A percentile compares a stretch with the other conserved stretches of the same genome.
Evolutionary conservation across 2,797 vertebrate species (phyloP).

Genomic region (Sphenodon punctatus): DNA sequence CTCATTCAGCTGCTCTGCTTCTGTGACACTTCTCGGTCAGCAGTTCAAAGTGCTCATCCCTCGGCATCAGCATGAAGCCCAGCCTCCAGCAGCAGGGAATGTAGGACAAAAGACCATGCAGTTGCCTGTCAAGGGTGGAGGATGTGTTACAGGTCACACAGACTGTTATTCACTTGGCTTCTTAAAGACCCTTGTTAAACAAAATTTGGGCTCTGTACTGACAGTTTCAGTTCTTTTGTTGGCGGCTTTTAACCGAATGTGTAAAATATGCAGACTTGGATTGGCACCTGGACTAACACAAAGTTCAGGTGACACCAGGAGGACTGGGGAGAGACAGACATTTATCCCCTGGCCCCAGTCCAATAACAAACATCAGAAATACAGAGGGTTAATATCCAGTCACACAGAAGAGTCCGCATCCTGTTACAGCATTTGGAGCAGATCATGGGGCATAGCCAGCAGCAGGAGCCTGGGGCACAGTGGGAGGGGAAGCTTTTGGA

Average conservation of each 20-base stretch:
- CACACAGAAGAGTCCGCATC: accelerated
- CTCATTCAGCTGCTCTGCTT: too few relatives aligned
- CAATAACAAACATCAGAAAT: too few relatives aligned
- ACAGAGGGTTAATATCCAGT: too few relatives aligned
- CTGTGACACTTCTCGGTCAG: not conserved
- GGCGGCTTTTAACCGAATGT: accelerated
- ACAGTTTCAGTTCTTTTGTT: not conserved
- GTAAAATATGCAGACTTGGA: accelerated
- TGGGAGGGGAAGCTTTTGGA: not conserved
- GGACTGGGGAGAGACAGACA: too few relatives aligned
- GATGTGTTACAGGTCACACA: not conserved
- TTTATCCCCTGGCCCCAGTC: too few relatives aligned
- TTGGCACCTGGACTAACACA: not conserved
- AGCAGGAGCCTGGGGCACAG: too few relatives aligned
- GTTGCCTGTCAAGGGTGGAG: not conserved
- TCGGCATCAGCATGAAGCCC: not conserved
- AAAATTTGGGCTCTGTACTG: accelerated
- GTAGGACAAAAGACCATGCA: not conserved
- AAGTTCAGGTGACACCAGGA: too few relatives aligned
- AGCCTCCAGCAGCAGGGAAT: not conserved
- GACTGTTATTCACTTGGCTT: not conserved
- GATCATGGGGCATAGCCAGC: too few relatives aligned
- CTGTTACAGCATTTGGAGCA: not conserved
- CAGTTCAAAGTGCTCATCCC: not conserved
- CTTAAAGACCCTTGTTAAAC: accelerated